A percentile compares a stretch with the other conserved stretches of the same genome.
phyloP scores from a whole-genome alignment of 2,888 invertebrate genomes.

The Adineta ricciae region DNA sequence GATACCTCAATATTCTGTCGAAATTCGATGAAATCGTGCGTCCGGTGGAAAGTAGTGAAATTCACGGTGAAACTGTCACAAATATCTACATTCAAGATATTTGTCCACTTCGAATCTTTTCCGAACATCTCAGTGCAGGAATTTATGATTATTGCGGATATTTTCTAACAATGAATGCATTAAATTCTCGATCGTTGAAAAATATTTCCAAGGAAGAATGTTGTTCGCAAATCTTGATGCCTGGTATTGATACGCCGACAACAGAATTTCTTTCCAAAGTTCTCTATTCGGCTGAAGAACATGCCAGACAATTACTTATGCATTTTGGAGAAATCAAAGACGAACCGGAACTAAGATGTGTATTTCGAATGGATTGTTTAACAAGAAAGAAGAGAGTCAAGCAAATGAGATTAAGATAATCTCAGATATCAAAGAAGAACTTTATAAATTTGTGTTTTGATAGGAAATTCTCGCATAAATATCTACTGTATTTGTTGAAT shows the following conservation, averaged over 20 bases:
- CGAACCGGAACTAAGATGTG: not conserved
- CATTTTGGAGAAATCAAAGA: not conserved
- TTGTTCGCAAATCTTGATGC: not conserved
- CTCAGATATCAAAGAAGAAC: too few relatives aligned
- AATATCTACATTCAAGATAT: slow-evolving; percentile 1
- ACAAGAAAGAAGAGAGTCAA: not conserved
- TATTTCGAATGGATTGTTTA: not conserved
- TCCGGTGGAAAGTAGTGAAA: not conserved
- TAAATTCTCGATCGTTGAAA: not conserved
- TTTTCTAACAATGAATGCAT: not conserved
- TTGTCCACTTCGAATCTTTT: not conserved
- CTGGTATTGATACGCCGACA: not conserved
- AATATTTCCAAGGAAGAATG: not conserved
- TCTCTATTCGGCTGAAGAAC: not conserved
- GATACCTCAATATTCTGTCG: not conserved
- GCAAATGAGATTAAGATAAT: not conserved
- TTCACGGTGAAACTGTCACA: not conserved
- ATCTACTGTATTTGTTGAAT: too few relatives aligned
- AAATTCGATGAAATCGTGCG: not conserved
- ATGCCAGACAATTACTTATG: not conserved
- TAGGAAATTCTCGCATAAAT: too few relatives aligned
- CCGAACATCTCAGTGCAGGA: not conserved
- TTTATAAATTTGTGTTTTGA: too few relatives aligned
- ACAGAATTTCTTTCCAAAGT: not conserved
- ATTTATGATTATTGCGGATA: slow-evolving; percentile 2